phyloP scores from a whole-genome alignment of 2,888 invertebrate species.

The Hirtodrosophila alboralis region DNA sequence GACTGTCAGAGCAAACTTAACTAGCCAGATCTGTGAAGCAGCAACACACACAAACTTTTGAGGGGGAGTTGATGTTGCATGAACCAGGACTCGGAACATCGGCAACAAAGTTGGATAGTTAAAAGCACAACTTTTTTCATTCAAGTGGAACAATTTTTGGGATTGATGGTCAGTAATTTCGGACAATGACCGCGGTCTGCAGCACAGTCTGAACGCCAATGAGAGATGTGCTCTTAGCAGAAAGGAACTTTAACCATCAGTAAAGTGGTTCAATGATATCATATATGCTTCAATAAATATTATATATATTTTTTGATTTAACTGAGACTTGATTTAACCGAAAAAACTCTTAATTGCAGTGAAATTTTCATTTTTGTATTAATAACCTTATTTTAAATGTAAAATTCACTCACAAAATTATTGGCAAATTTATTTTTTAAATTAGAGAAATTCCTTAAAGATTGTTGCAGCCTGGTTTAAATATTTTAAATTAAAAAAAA shows the following conservation, averaged over 20 bases:
- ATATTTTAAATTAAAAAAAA: too few species aligned
- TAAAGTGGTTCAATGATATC: constrained; percentile 4
- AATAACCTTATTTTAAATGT: too few species aligned
- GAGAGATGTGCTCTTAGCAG: neutral
- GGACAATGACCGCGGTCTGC: constrained; percentile 39
- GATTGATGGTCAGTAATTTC: constrained; percentile 41
- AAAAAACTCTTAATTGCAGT: too few species aligned
- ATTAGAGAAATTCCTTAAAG: too few species aligned
- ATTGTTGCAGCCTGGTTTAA: too few species aligned
- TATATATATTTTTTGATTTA: too few species aligned
- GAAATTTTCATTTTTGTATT: too few species aligned
- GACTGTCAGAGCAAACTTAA: constrained; percentile 9
- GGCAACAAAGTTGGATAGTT: constrained; percentile 66
- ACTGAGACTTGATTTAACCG: too few species aligned
- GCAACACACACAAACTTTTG: neutral
- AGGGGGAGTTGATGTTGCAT: constrained; percentile 3
- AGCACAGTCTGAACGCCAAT: constrained; percentile 4
- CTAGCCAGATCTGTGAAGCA: constrained; percentile 6
- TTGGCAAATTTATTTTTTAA: too few species aligned
- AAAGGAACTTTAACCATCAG: too few species aligned
- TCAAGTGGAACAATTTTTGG: constrained; percentile 52
- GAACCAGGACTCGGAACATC: constrained; percentile 7
- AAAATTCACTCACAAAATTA: too few species aligned
- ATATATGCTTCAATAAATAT: too few species aligned
- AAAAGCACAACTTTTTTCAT: constrained; percentile 53